Evolutionary conservation across 1,140 invertebrate genomes (phyloP).

Genomic region (Euura saliciscinereae): DNA sequence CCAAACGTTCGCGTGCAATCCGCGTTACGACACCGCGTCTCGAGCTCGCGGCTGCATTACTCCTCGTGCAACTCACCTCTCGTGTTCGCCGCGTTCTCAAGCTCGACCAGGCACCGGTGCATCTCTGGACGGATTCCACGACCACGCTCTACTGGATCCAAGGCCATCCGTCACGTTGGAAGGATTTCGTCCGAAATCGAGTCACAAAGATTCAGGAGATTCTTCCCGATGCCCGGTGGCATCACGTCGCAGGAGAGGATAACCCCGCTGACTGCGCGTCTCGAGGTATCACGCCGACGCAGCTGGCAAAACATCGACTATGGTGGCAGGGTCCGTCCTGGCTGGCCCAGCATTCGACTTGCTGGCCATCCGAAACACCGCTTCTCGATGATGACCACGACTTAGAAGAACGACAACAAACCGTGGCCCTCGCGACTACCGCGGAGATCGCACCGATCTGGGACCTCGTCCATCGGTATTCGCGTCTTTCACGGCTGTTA

Average conservation of each 20-base stretch:
- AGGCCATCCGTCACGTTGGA: conserved; percentile 21
- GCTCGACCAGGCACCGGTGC: neutral
- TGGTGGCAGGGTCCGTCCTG: conserved; percentile 47
- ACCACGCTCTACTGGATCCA: conserved; percentile 27
- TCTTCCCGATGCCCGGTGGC: conserved; percentile 15
- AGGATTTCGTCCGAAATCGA: conserved; percentile 29
- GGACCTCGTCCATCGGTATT: conserved; percentile 12
- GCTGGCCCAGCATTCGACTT: neutral
- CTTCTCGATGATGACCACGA: neutral
- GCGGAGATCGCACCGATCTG: neutral
- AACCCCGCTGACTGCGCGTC: conserved; percentile 31
- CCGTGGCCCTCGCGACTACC: neutral
- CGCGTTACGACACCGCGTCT: conserved; percentile 25
- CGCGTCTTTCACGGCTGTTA: neutral
- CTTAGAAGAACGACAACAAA: neutral
- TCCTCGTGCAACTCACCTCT: conserved; percentile 18
- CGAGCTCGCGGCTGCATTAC: conserved; percentile 24
- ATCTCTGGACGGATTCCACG: conserved; percentile 25
- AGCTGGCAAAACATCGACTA: conserved; percentile 31
- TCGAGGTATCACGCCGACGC: conserved; percentile 29
- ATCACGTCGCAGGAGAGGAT: conserved; percentile 22
- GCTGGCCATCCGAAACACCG: neutral
- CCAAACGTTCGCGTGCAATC: neutral
- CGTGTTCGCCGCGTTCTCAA: conserved; percentile 6
- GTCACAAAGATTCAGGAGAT: conserved; percentile 21